Conservation (phyloP, 2,888 invertebrate species). For the Pecten maximus region DNA sequence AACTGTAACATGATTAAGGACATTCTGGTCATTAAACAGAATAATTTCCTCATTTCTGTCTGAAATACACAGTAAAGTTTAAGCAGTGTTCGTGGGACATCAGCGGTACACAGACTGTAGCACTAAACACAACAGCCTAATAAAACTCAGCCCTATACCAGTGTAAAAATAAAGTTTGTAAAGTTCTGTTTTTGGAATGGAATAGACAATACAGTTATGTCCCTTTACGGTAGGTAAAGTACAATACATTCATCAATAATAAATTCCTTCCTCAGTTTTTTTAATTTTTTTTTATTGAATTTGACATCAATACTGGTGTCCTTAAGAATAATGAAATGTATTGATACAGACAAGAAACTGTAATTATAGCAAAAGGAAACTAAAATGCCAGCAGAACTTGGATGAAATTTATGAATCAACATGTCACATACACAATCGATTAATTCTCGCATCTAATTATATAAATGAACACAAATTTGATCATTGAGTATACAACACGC, state of each 20-base stretch:
- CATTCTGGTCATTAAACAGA: background rate
- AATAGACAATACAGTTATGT: background rate
- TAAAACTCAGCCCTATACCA: background rate
- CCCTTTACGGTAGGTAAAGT: background rate
- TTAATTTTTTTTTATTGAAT: background rate
- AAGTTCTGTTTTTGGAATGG: background rate
- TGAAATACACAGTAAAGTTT: background rate
- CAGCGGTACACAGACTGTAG: background rate
- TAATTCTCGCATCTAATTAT: background rate
- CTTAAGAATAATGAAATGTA: background rate
- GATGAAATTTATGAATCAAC: background rate
- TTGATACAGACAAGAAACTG: background rate
- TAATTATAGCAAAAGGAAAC: background rate
- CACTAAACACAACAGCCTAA: background rate
- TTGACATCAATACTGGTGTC: background rate
- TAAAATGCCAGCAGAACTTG: background rate
- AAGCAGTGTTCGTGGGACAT: background rate
- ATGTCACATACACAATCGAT: background rate
- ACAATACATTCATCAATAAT: background rate
- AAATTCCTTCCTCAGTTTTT: background rate
- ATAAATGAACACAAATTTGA: conserved; percentile 8
- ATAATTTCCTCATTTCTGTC: background rate
- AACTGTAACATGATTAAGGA: background rate
- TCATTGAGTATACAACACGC: background rate
- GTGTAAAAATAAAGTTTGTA: background rate